phyloP scores from a whole-genome alignment of 2,888 invertebrate genomes.

The Cactoblastis cactorum region DNA sequence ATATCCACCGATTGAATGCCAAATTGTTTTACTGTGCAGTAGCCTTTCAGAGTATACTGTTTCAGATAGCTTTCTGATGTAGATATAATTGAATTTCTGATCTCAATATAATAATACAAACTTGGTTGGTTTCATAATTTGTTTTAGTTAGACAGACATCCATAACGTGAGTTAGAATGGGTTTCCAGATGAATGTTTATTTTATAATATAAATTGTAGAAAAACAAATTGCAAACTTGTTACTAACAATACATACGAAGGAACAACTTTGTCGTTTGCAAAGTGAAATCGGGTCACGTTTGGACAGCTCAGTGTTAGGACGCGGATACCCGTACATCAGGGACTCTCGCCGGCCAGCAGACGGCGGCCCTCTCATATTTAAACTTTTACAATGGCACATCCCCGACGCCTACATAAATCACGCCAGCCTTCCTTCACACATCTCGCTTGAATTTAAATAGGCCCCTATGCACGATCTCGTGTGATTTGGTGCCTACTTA shows the following conservation, averaged over 20 bases:
- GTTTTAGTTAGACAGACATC: too few relatives aligned
- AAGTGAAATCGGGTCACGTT: constrained; percentile 40
- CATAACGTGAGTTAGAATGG: too few relatives aligned
- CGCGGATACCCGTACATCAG: constrained; percentile 25
- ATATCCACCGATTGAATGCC: constrained; percentile 15
- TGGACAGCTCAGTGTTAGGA: constrained; percentile 17
- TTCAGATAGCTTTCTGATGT: constrained; percentile 14
- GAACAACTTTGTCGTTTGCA: constrained; percentile 1
- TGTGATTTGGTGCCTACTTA: constrained; percentile 59
- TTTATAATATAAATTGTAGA: too few relatives aligned
- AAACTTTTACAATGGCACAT: constrained; percentile 65
- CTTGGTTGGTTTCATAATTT: too few relatives aligned
- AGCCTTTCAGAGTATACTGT: constrained; percentile 20
- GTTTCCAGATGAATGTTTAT: too few relatives aligned
- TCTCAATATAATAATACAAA: constrained; percentile 13
- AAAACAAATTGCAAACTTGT: background rate
- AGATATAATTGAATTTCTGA: constrained; percentile 20
- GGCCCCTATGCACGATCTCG: constrained; percentile 57
- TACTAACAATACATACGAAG: background rate
- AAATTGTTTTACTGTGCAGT: constrained; percentile 18
- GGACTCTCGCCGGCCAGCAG: constrained; percentile 22
- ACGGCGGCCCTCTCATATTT: constrained; percentile 50
- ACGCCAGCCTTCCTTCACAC: constrained; percentile 62
- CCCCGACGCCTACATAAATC: constrained; percentile 62
- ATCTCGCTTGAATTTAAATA: constrained; percentile 70